Percentiles rank a stretch among this genome's conserved stretches.
Conservation (phyloP, 2,888 invertebrate genomes). For the Harpalus rufipes region DNA sequence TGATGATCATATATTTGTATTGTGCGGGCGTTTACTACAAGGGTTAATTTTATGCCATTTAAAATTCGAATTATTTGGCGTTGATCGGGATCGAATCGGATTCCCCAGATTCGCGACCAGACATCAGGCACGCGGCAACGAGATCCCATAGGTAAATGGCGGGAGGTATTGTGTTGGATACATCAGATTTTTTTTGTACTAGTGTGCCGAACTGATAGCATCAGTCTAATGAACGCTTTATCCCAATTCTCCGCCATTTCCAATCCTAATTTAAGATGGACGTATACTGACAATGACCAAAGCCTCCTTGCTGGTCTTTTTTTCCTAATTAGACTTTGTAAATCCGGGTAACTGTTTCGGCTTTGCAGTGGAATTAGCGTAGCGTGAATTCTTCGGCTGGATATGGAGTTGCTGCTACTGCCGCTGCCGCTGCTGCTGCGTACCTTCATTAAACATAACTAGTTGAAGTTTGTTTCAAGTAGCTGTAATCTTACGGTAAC, state of each 20-base stretch:
- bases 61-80: no score
- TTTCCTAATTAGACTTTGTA: constrained; percentile 60
- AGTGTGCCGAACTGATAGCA: no score
- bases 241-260: constrained; percentile 9
- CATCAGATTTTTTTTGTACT: no score
- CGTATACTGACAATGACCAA: neutral
- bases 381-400: constrained; percentile 56
- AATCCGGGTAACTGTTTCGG: constrained; percentile 42
- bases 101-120: no score
- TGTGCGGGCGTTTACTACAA: no score
- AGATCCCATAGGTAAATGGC: no score
- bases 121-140: no score
- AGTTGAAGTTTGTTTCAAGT: constrained; percentile 64
- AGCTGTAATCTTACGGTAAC: constrained; percentile 59
- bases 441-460: constrained; percentile 66
- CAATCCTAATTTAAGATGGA: constrained; percentile 42
- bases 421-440: neutral
- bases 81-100: no score
- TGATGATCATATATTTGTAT: no score
- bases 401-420: constrained; percentile 22
- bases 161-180: no score
- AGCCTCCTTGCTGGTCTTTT: neutral
- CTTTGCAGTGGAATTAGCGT: constrained; percentile 44
- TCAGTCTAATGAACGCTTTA: neutral
- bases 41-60: no score